These are phyloP conservation scores for Brachirus orientalis DNA, from an alignment of 2,113 vertebrate species.

Conservation along the genomic window DNA sequence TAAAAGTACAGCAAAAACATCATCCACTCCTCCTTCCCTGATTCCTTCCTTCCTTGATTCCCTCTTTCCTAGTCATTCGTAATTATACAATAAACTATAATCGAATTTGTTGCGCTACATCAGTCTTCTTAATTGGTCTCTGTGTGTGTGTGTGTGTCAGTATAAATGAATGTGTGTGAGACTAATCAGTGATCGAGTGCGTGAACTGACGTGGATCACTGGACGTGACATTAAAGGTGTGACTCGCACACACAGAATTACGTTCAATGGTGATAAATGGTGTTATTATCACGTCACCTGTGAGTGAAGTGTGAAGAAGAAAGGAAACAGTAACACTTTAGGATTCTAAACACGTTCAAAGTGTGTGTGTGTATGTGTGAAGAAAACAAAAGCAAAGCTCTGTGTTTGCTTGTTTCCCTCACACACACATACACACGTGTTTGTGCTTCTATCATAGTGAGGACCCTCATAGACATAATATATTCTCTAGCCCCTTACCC, in stretches of 20 bases:
- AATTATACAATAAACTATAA: conserved; percentile 60
- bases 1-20: no score
- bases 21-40: neutral
- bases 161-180: conserved; percentile 27
- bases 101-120: conserved; percentile 71
- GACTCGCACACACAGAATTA: conserved; percentile 11
- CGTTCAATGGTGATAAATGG: conserved; percentile 43
- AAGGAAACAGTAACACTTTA: no score
- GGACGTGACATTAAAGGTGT: conserved; percentile 18
- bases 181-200: conserved; percentile 23
- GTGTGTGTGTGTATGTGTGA: conserved; percentile 17
- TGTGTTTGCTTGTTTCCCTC: no score
- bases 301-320: neutral
- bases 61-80: conserved; percentile 33
- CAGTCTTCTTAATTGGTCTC: conserved; percentile 67
- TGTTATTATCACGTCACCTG: conserved; percentile 43
- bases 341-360: conserved; percentile 15
- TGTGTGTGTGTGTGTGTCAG: conserved; percentile 28
- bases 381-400: no score
- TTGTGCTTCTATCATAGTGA: no score
- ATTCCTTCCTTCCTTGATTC: conserved; percentile 39
- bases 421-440: conserved; percentile 5
- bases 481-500: no score
- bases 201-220: conserved; percentile 15
- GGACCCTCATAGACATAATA: no score